Evolutionary conservation across 2,113 vertebrate species (phyloP).

Genomic region (Columbina picui): DNA sequence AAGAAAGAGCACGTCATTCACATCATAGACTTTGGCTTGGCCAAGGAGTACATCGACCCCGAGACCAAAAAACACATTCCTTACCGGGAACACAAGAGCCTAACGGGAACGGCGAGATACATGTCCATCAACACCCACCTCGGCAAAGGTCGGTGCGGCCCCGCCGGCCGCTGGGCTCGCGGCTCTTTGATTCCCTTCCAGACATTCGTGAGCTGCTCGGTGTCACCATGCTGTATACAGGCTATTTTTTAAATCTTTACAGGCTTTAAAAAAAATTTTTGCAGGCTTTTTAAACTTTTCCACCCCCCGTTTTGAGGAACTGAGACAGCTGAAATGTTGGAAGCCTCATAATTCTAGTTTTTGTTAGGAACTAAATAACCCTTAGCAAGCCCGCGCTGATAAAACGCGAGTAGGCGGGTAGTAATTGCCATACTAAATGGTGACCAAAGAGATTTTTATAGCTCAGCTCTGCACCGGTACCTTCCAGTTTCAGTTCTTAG

Average conservation of each 20-base stretch:
- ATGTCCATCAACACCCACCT: constrained; percentile 99
- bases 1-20: constrained; percentile 98
- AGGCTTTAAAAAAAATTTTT: too few relatives aligned
- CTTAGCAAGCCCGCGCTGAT: background rate
- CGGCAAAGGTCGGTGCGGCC: constrained; percentile 89
- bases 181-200: fast-evolving
- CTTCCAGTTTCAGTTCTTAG: background rate
- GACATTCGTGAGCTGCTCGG: background rate
- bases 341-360: background rate
- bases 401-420: background rate
- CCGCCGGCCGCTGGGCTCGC: background rate
- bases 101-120: constrained; percentile 97
- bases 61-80: constrained; percentile 99
- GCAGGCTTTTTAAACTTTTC: background rate
- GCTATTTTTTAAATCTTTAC: too few relatives aligned
- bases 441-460: background rate
- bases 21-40: constrained; percentile 99
- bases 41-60: constrained; percentile 97
- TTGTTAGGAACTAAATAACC: background rate
- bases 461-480: background rate
- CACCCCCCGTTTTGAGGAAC: background rate
- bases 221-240: background rate
- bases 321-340: background rate
- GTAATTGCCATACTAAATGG: background rate
- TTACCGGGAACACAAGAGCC: constrained; percentile 97